Percentiles rank a stretch among this genome's conserved stretches.
Evolutionary conservation across 1,140 invertebrate genomes (phyloP).

Genomic region (Melitaea cinxia): DNA sequence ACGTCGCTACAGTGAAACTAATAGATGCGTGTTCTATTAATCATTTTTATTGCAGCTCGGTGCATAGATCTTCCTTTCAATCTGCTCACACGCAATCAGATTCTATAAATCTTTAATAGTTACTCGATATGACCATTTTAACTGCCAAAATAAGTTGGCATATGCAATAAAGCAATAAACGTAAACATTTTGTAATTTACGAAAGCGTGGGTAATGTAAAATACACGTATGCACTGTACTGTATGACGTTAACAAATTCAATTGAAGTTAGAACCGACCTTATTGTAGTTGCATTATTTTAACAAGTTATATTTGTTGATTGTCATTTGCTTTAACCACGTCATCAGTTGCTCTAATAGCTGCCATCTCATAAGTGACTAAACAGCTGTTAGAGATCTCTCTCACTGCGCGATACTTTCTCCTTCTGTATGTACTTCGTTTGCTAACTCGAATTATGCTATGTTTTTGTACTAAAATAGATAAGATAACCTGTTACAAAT

Average conservation of each 20-base stretch:
- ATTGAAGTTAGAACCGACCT: conserved; percentile 13
- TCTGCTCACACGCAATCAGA: conserved; percentile 33
- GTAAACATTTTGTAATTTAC: conserved; percentile 36
- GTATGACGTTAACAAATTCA: conserved; percentile 18
- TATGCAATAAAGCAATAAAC: conserved; percentile 40
- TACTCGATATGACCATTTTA: conserved; percentile 36
- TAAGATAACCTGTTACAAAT: background rate
- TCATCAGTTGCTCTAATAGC: conserved; percentile 25
- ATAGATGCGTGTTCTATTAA: conserved; percentile 34
- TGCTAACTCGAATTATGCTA: conserved; percentile 21
- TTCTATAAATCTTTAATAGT: conserved; percentile 43
- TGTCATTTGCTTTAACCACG: conserved; percentile 3
- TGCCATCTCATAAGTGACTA: conserved; percentile 30
- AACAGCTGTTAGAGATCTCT: conserved; percentile 36
- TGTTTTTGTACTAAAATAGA: background rate
- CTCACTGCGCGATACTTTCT: conserved; percentile 35
- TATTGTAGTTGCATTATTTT: conserved; percentile 8
- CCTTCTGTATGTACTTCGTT: conserved; percentile 34
- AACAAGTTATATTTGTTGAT: conserved; percentile 6
- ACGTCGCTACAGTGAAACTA: conserved; percentile 24
- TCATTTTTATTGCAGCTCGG: conserved; percentile 35
- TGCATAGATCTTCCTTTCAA: conserved; percentile 40
- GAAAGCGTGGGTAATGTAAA: conserved; percentile 27
- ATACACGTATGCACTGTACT: conserved; percentile 9
- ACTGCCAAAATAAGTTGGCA: conserved; percentile 43